These are phyloP conservation scores for Echiichthys vipera DNA, from an alignment of 2,797 vertebrate genomes.

Conservation along the genomic window DNA sequence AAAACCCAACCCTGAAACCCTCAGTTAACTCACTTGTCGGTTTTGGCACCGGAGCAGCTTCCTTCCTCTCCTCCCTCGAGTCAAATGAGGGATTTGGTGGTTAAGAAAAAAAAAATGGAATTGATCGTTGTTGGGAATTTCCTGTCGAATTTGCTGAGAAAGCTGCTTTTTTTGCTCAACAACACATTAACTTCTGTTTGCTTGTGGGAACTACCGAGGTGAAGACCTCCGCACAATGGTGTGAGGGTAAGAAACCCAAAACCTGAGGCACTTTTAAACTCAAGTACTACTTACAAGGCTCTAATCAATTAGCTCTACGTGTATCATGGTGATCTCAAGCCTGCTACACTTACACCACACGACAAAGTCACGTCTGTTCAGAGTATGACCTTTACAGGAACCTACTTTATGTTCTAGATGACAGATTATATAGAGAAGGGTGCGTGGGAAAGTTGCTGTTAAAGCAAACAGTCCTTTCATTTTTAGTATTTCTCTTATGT, in stretches of 20 bases:
- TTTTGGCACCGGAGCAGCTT: conserved; percentile 60
- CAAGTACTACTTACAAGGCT: background rate
- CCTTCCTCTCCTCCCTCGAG: conserved; percentile 57
- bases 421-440: background rate
- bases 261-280: conserved; percentile 3
- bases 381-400: background rate
- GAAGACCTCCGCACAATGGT: conserved; percentile 12
- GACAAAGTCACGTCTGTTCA: conserved; percentile 9
- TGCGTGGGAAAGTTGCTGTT: conserved; percentile 3
- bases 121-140: conserved; percentile 65
- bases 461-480: background rate
- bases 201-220: conserved; percentile 43
- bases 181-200: conserved; percentile 54
- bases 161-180: conserved; percentile 47
- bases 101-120: conserved; percentile 53
- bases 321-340: background rate
- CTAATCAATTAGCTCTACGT: background rate
- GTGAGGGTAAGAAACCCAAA: background rate
- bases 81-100: conserved; percentile 67
- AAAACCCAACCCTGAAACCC: conserved; percentile 39
- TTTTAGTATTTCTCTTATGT: background rate
- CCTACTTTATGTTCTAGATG: background rate
- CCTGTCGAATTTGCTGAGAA: conserved; percentile 61
- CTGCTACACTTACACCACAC: background rate
- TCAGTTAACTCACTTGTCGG: conserved; percentile 61